phyloP scores from a whole-genome alignment of 2,888 invertebrate genomes.

The Dasypogon diadema region DNA sequence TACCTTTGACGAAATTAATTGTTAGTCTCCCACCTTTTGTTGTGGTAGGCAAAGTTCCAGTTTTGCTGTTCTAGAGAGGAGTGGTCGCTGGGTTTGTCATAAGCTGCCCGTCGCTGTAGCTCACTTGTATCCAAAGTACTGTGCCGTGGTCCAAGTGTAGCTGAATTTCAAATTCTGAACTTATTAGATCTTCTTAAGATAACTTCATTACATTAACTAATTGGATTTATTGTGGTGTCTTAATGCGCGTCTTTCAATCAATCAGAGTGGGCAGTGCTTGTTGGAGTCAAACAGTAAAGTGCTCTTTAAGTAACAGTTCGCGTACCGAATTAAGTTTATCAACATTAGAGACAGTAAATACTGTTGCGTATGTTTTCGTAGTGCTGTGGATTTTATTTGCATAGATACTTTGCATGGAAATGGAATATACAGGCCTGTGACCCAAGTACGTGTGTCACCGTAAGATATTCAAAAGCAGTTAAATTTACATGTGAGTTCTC shows the following conservation, averaged over 20 bases:
- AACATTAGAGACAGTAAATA: neutral
- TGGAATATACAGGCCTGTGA: too few species aligned
- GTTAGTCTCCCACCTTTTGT: constrained; percentile 7
- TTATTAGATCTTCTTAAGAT: neutral
- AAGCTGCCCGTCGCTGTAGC: neutral
- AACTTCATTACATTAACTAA: neutral
- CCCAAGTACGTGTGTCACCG: too few species aligned
- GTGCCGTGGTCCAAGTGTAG: neutral
- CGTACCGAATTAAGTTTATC: constrained; percentile 16
- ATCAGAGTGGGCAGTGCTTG: too few species aligned
- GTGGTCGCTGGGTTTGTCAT: too few species aligned
- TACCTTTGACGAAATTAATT: constrained; percentile 2
- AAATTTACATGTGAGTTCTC: too few species aligned
- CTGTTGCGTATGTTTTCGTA: too few species aligned
- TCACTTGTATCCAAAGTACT: neutral
- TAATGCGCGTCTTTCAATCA: too few species aligned
- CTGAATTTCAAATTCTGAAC: neutral
- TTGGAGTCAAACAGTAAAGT: too few species aligned
- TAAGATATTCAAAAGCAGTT: too few species aligned
- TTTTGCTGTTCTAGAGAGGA: too few species aligned
- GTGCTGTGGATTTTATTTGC: too few species aligned
- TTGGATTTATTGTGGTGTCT: neutral
- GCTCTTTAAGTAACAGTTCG: neutral
- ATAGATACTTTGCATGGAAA: too few species aligned
- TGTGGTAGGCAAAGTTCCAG: constrained; percentile 6